Conservation (phyloP, 1,140 invertebrate species). For the Cotesia typhae region DNA sequence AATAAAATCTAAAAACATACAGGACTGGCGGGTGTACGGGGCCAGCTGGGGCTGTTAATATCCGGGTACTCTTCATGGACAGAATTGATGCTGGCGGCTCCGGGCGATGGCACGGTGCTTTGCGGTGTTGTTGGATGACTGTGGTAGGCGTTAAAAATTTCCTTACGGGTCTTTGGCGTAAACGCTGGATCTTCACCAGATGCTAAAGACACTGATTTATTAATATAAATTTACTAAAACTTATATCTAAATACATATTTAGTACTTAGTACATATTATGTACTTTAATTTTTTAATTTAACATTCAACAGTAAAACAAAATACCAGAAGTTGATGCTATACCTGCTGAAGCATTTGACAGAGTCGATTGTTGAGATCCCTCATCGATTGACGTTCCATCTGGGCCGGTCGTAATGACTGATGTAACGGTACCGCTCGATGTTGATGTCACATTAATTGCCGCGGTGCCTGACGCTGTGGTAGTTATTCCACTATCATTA, state of each 20-base stretch:
- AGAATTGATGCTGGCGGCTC: slow-evolving; percentile 82
- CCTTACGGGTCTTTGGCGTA: slow-evolving; percentile 80
- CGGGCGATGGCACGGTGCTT: slow-evolving; percentile 80
- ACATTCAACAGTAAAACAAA: not conserved
- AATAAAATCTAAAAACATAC: slow-evolving; percentile 68
- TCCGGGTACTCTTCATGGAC: slow-evolving; percentile 91
- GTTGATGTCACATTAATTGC: slow-evolving; percentile 62
- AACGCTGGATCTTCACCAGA: slow-evolving; percentile 85
- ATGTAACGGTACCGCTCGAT: slow-evolving; percentile 76
- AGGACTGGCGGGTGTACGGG: slow-evolving; percentile 88
- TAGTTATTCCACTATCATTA: slow-evolving; percentile 70
- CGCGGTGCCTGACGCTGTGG: slow-evolving; percentile 65
- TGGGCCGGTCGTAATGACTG: slow-evolving; percentile 85
- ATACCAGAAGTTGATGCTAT: slow-evolving; percentile 41
- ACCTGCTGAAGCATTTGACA: slow-evolving; percentile 90
- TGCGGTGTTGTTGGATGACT: slow-evolving; percentile 78
- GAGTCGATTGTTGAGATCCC: slow-evolving; percentile 89
- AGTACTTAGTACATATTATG: no score
- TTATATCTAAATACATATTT: slow-evolving; percentile 5
- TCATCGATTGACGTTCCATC: slow-evolving; percentile 88
- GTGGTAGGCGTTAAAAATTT: slow-evolving; percentile 68
- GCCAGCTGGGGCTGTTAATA: slow-evolving; percentile 86
- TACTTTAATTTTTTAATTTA: slow-evolving; percentile 3
- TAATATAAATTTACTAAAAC: no score
- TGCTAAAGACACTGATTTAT: slow-evolving; percentile 64